Evolutionary conservation across 2,797 vertebrate genomes (phyloP), one percentile per base, ranked within the genome.

Genomic region (Notoglanidium macrostoma): DNA sequence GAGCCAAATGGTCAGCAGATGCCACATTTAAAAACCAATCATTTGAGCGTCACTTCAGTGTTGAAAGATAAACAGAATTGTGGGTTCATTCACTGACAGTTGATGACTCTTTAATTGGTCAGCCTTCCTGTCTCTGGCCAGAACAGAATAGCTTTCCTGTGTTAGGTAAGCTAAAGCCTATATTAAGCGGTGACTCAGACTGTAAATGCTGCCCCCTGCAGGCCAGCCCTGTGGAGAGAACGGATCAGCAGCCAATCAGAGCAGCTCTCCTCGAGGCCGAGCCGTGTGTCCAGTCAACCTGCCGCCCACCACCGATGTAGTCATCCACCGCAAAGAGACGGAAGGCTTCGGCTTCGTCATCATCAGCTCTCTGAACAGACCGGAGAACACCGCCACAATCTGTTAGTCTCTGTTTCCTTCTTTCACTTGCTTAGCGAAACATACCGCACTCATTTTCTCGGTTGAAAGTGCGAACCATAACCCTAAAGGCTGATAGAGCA

Each of bases 271-370:
- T 1, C 97, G 97, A 88, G 98, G 97, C 87, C 97, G 99, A 86
- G 97, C 96, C 0, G 95, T 0, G 94, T 97, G 1, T 92, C 96
- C 17, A 96, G 96, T 1, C 93, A 95, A 90, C 95, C 95, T 94
- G 96, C 97, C 19, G 89, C 96, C 6, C 94, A 98, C 97, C 91
- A 99, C 96, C 0, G 98, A 99, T 0, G 98, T 99, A 76, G 93
- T 99, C 86, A 99, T 99, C 92, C 97, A 99, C 87, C 98, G 98
- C 90, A 99, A 99, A 89, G 98, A 99, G 92, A 99, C 98, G 0
- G 98, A 99, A 85, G 98, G 98, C 86, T 99, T 99, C 0, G 98
- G 98, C 88, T 99, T 99, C 4, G 98, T 99, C 87, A 99, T 99
- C 96, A 99, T 99, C 95, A 99, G 98, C 94, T 99, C 98, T 72